Percentiles rank a stretch among this genome's conserved stretches.
Conservation (phyloP, 2,888 invertebrate species). For the Leuctra nigra region DNA sequence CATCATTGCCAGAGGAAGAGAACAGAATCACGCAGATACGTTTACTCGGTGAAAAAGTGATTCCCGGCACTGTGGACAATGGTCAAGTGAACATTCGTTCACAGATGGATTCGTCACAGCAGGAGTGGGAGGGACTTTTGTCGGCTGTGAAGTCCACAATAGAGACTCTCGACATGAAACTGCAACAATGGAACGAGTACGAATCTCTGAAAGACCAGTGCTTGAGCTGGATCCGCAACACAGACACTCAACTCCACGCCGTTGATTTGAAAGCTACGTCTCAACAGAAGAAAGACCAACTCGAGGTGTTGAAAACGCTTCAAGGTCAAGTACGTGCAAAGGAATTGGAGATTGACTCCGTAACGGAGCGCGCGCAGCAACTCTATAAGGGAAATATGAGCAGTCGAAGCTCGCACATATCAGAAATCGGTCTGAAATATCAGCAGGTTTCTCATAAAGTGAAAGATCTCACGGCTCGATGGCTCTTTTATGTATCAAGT, state of each 20-base stretch:
- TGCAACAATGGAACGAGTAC: slow-evolving; percentile 89
- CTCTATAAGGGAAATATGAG: slow-evolving; percentile 66
- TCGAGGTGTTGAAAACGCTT: slow-evolving; percentile 64
- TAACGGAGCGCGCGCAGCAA: slow-evolving; percentile 85
- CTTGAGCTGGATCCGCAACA: slow-evolving; percentile 78
- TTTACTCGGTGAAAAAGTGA: slow-evolving; percentile 79
- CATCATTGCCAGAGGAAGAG: slow-evolving; percentile 79
- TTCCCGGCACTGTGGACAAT: slow-evolving; percentile 74
- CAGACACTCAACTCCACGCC: slow-evolving; percentile 80
- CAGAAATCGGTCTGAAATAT: slow-evolving; percentile 87
- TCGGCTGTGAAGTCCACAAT: slow-evolving; percentile 72
- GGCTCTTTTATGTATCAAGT: slow-evolving; percentile 85
- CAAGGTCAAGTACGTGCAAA: slow-evolving; percentile 88
- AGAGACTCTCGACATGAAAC: slow-evolving; percentile 69
- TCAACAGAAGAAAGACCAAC: slow-evolving; percentile 75
- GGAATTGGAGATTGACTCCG: slow-evolving; percentile 86
- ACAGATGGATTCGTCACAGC: slow-evolving; percentile 80
- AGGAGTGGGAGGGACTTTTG: slow-evolving; percentile 81
- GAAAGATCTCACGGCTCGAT: slow-evolving; percentile 82
- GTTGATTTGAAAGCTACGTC: slow-evolving; percentile 79
- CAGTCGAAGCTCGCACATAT: slow-evolving; percentile 73
- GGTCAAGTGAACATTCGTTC: slow-evolving; percentile 81
- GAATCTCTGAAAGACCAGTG: slow-evolving; percentile 81
- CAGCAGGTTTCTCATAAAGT: slow-evolving; percentile 84
- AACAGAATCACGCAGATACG: slow-evolving; percentile 74